A percentile compares a stretch with the other conserved stretches of the same genome.
These are phyloP conservation scores for Agapetus fuscipes DNA, from an alignment of 2,888 invertebrate genomes.

Conservation along the genomic window DNA sequence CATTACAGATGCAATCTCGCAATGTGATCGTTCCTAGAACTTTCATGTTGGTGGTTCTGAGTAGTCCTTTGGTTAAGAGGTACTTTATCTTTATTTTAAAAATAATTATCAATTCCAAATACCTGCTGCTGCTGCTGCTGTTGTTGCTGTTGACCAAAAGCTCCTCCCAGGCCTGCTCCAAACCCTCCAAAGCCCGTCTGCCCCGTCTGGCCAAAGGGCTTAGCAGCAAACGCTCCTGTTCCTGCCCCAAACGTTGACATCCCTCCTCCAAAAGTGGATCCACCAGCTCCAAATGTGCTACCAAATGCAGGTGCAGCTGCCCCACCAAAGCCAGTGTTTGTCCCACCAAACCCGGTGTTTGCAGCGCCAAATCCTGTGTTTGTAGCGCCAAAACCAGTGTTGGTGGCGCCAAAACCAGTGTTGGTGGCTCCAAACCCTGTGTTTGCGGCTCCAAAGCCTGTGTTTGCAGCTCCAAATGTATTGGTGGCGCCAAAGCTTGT, in stretches of 20 bases:
- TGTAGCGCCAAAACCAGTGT: constrained; percentile 27
- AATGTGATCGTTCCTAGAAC: too few relatives aligned
- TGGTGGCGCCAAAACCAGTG: constrained; percentile 14
- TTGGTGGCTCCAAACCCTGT: constrained; percentile 21
- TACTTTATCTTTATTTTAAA: too few relatives aligned
- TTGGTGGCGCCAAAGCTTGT: constrained; percentile 37
- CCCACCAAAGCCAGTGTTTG: constrained; percentile 27
- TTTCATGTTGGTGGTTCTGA: too few relatives aligned
- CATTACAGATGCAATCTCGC: too few relatives aligned
- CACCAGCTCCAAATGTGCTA: constrained; percentile 24
- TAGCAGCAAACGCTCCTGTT: constrained; percentile 8
- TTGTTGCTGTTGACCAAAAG: constrained; percentile 41
- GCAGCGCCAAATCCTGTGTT: constrained; percentile 22
- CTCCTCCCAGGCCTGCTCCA: constrained; percentile 36
- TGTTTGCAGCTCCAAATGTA: constrained; percentile 6
- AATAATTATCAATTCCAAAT: too few relatives aligned
- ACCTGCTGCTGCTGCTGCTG: too few relatives aligned
- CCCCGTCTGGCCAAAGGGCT: constrained; percentile 25
- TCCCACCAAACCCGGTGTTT: constrained; percentile 26
- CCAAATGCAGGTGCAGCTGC: constrained; percentile 27
- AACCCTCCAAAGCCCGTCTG: constrained; percentile 43
- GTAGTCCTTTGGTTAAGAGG: too few relatives aligned
- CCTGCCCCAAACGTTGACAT: constrained; percentile 6
- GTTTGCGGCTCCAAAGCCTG: constrained; percentile 27
- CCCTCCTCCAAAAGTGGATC: constrained; percentile 10